Evolutionary conservation across 2,797 vertebrate species (phyloP).

Genomic region (Pseudochirops cupreus): DNA sequence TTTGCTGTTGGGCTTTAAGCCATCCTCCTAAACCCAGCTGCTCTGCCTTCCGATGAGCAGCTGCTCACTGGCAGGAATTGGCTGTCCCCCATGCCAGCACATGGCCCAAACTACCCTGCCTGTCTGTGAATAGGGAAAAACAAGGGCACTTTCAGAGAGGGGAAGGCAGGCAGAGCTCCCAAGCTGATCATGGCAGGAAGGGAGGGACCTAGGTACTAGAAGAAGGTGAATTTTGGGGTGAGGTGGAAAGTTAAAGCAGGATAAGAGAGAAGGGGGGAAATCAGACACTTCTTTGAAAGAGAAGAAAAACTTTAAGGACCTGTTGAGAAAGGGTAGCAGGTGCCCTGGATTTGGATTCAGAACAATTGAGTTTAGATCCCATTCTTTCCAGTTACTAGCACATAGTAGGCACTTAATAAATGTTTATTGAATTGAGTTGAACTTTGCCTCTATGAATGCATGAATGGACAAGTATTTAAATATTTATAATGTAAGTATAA

Average conservation of each 20-base stretch:
- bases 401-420: neutral
- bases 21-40: constrained; percentile 16
- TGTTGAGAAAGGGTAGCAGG: neutral
- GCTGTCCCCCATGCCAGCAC: neutral
- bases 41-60: constrained; percentile 2
- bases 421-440: neutral
- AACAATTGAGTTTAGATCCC: neutral
- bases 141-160: neutral
- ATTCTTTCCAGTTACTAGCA: neutral
- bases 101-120: neutral
- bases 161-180: neutral
- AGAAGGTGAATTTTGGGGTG: neutral
- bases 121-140: neutral
- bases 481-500: neutral
- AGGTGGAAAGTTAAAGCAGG: neutral
- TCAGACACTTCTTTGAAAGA: neutral
- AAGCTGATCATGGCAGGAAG: neutral
- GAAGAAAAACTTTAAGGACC: neutral
- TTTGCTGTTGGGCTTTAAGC: constrained; percentile 50
- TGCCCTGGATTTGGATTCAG: neutral
- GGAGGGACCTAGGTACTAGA: neutral
- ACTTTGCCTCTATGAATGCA: neutral
- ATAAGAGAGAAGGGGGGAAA: neutral
- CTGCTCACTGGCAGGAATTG: neutral
- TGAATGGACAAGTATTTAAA: neutral